Percentiles rank a stretch among this genome's conserved stretches.
Evolutionary conservation across 2,888 invertebrate genomes (phyloP).

Genomic region (Geotrupes spiniger): DNA sequence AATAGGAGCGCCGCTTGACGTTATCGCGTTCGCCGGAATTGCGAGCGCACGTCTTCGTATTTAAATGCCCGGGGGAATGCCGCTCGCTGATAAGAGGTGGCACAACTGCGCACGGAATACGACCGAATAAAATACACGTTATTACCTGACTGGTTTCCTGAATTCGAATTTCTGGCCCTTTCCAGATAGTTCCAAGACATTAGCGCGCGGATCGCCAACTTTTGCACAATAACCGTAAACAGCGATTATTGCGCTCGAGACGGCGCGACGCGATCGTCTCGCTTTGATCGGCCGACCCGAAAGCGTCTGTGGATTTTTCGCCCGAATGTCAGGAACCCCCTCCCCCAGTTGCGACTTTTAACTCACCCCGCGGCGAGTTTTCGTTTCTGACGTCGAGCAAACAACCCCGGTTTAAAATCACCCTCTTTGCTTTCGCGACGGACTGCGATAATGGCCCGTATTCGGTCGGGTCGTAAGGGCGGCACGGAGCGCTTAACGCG

Average conservation of each 20-base stretch:
- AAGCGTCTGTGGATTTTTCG: too few species aligned
- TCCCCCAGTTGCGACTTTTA: too few species aligned
- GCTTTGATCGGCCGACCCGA: too few species aligned
- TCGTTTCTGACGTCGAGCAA: too few species aligned
- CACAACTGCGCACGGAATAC: constrained; percentile 29
- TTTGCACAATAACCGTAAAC: constrained; percentile 22
- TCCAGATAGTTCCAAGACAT: constrained; percentile 17
- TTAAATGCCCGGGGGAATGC: constrained; percentile 47
- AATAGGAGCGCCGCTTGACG: constrained; percentile 45
- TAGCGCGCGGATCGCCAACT: constrained; percentile 14
- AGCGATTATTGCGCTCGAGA: constrained; percentile 8
- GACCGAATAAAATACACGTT: constrained; percentile 17
- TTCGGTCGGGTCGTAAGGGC: too few species aligned
- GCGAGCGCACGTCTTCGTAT: constrained; percentile 47
- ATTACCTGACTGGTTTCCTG: constrained; percentile 40
- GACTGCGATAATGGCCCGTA: too few species aligned
- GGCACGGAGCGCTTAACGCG: too few species aligned
- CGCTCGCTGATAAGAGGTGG: constrained; percentile 43
- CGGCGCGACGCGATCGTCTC: too few species aligned
- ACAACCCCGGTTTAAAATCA: too few species aligned
- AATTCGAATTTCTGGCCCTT: constrained; percentile 41
- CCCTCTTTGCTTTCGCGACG: too few species aligned
- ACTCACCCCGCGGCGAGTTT: too few species aligned
- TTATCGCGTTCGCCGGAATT: constrained; percentile 45
- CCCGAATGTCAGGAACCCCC: too few species aligned